Evolutionary conservation across 2,888 invertebrate genomes (phyloP).

Genomic region (Dinocampus coccinellae): DNA sequence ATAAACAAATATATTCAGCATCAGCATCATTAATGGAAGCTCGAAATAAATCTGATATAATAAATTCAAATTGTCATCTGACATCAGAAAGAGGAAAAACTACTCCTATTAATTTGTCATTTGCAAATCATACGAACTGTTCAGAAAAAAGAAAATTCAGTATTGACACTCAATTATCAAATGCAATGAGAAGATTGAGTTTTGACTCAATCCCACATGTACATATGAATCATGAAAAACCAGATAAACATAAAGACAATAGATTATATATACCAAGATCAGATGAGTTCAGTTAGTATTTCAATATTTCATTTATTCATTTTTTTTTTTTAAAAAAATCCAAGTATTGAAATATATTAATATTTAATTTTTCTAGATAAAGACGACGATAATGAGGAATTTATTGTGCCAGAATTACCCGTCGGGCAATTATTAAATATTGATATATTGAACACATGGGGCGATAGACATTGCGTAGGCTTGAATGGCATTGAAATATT

Average conservation of each 20-base stretch:
- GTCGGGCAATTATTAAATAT: constrained; percentile 77
- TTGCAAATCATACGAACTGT: not conserved
- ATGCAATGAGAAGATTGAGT: constrained; percentile 1
- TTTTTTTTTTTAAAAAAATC: no score
- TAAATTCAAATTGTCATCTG: not conserved
- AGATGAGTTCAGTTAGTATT: not conserved
- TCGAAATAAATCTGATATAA: constrained; percentile 25
- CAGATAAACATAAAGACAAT: not conserved
- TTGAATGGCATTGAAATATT: constrained; percentile 85
- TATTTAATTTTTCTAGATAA: constrained; percentile 27
- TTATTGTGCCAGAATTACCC: constrained; percentile 84
- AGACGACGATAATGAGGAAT: constrained; percentile 66
- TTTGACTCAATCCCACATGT: not conserved
- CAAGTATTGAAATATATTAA: not conserved
- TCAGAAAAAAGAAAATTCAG: constrained; percentile 20
- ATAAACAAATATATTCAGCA: constrained; percentile 1
- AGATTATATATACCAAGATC: not conserved
- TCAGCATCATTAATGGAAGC: constrained; percentile 12
- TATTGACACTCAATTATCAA: constrained; percentile 10
- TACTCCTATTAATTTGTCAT: not conserved
- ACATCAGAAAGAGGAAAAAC: not conserved
- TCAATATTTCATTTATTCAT: no score
- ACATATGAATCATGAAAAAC: not conserved
- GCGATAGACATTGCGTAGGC: constrained; percentile 83
- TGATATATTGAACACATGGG: constrained; percentile 83